A percentile compares a stretch with the other conserved stretches of the same genome.
phyloP scores from a whole-genome alignment of 2,113 vertebrate genomes.

The Procavia capensis region DNA sequence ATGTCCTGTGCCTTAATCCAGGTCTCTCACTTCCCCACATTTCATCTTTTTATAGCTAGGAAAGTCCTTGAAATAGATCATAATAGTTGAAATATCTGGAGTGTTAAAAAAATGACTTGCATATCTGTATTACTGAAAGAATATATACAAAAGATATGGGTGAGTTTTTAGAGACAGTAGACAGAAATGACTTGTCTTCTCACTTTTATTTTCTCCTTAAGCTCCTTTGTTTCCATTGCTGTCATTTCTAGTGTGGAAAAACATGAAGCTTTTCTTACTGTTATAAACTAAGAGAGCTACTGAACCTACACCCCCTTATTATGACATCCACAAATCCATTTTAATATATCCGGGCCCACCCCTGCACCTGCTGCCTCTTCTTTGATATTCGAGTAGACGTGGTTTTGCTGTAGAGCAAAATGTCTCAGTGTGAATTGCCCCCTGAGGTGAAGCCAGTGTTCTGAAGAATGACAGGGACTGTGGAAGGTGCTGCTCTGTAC shows the following conservation, averaged over 20 bases:
- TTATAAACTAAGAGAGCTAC: conserved; percentile 37
- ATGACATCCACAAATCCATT: conserved; percentile 57
- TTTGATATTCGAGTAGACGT: conserved; percentile 42
- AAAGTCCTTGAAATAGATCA: conserved; percentile 76
- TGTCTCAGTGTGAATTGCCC: conserved; percentile 45
- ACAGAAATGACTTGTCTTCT: conserved; percentile 29
- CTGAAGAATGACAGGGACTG: conserved; percentile 44
- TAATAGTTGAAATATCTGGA: conserved; percentile 72
- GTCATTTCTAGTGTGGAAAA: conserved; percentile 67
- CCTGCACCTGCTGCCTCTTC: background rate
- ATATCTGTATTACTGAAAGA: conserved; percentile 60
- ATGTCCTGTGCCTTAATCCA: conserved; percentile 48
- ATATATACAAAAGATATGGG: background rate
- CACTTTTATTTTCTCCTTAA: conserved; percentile 51
- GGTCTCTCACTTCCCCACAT: conserved; percentile 49
- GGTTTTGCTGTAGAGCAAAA: conserved; percentile 60
- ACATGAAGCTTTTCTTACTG: conserved; percentile 49
- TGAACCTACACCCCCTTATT: conserved; percentile 54
- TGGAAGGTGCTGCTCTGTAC: background rate
- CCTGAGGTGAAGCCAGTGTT: conserved; percentile 35
- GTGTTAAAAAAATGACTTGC: background rate
- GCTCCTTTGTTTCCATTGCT: conserved; percentile 17
- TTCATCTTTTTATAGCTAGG: conserved; percentile 62
- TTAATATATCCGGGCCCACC: background rate
- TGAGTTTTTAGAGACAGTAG: conserved; percentile 58